phyloP scores from a whole-genome alignment of 64 coral and sea anemone species.

The Actinia tenebrosa region DNA sequence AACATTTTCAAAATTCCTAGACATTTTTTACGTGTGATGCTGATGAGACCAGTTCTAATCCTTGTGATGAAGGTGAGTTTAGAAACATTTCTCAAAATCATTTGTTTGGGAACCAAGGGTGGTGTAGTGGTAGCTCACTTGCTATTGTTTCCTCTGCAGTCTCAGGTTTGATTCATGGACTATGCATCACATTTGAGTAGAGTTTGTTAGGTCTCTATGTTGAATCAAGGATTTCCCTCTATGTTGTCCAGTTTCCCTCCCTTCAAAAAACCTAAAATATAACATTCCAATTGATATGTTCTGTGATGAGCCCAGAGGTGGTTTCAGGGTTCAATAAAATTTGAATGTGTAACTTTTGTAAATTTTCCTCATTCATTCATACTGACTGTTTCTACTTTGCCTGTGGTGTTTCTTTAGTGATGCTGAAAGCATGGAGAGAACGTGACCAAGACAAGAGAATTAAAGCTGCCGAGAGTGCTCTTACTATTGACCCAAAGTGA shows the following conservation, averaged over 20 bases:
- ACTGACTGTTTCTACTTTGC: no score
- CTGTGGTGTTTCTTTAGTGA: conserved; percentile 38
- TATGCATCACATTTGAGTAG: no score
- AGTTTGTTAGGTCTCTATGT: no score
- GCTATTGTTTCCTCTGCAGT: no score
- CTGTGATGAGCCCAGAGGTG: no score
- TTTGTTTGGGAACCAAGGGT: not conserved
- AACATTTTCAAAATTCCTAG: conserved; percentile 28
- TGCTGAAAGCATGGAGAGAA: conserved; percentile 90
- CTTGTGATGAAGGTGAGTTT: conserved; percentile 75
- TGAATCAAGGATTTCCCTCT: no score
- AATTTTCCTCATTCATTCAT: no score
- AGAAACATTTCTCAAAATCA: not conserved
- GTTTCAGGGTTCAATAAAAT: not conserved
- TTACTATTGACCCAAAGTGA: conserved; percentile 65
- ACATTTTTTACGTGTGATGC: conserved; percentile 95
- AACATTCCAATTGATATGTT: no score
- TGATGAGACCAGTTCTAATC: conserved; percentile 61
- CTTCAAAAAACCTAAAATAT: no score
- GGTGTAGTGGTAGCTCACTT: not conserved
- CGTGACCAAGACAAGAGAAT: conserved; percentile 85
- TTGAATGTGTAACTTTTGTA: no score
- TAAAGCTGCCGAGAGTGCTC: conserved; percentile 74
- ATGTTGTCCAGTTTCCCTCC: no score
- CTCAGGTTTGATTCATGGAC: no score